Percentiles rank a stretch among this genome's conserved stretches.
phyloP scores from a whole-genome alignment of 2,888 invertebrate species.

The Euphydryas editha region DNA sequence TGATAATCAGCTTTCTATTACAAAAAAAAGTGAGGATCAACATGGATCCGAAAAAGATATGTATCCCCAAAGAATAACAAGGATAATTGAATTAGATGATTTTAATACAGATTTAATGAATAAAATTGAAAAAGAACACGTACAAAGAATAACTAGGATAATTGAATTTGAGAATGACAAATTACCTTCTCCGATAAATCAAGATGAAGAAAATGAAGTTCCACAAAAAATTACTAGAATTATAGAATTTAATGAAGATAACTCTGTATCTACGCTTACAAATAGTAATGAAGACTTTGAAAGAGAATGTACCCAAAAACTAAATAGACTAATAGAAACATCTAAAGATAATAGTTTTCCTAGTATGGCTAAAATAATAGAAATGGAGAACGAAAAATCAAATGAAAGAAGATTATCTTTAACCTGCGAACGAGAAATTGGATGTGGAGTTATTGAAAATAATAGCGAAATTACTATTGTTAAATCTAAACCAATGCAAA shows the following conservation, averaged over 20 bases:
- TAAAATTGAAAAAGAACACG: conserved; percentile 58
- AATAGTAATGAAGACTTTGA: conserved; percentile 60
- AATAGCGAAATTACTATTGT: conserved; percentile 67
- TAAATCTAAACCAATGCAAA: conserved; percentile 69
- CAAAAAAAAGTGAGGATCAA: conserved; percentile 48
- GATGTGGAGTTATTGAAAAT: conserved; percentile 66
- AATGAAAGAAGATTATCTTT: conserved; percentile 78
- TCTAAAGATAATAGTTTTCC: conserved; percentile 74
- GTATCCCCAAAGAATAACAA: conserved; percentile 71
- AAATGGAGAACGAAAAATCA: conserved; percentile 80
- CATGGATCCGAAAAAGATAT: conserved; percentile 55
- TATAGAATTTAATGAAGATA: conserved; percentile 76
- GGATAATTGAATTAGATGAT: conserved; percentile 75
- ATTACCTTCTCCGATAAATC: conserved; percentile 38
- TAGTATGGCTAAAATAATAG: conserved; percentile 79
- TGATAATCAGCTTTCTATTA: conserved; percentile 33
- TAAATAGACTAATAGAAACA: conserved; percentile 70
- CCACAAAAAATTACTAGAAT: conserved; percentile 76
- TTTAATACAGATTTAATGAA: conserved; percentile 48
- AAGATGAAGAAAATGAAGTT: conserved; percentile 65
- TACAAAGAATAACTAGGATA: conserved; percentile 77
- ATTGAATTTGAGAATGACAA: conserved; percentile 69
- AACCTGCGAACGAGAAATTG: conserved; percentile 78
- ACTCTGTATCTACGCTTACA: conserved; percentile 67
- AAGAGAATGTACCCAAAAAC: conserved; percentile 65